Conservation (phyloP, 2,888 invertebrate species). For the Diplazon laetatorius region DNA sequence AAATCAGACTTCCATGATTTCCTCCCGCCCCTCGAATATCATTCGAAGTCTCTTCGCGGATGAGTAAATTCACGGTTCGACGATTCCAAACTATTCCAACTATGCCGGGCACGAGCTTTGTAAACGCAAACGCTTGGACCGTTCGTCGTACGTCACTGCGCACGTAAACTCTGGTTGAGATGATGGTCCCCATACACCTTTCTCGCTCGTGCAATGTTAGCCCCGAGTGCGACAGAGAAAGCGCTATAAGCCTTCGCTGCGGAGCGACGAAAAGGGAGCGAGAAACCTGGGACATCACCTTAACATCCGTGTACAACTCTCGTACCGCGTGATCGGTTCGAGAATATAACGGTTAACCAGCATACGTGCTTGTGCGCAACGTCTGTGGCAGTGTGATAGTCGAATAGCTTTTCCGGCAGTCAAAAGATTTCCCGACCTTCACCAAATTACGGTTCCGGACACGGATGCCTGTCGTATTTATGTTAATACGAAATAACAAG, state of each 20-base stretch:
- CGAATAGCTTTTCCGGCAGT: not conserved
- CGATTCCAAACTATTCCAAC: constrained; percentile 18
- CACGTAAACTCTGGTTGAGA: no score
- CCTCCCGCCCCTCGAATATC: not conserved
- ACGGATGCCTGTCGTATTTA: not conserved
- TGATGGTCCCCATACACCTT: no score
- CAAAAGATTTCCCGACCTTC: not conserved
- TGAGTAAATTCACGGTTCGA: not conserved
- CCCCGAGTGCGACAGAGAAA: no score
- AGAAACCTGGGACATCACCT: no score
- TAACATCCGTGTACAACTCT: constrained; percentile 22
- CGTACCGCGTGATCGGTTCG: constrained; percentile 33
- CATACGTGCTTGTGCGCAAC: not conserved
- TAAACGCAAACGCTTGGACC: constrained; percentile 6
- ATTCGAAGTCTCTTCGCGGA: not conserved
- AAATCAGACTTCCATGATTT: no score
- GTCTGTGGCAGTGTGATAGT: not conserved
- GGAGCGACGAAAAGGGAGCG: no score
- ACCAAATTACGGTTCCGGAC: not conserved
- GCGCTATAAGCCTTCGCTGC: no score
- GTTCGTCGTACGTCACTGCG: constrained; percentile 20
- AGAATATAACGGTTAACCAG: constrained; percentile 33
- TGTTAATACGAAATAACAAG: not conserved
- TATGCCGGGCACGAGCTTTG: not conserved
- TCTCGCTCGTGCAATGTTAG: no score